These are phyloP conservation scores for Sinosuthora webbiana DNA, from an alignment of 2,113 vertebrate genomes.

Conservation along the genomic window DNA sequence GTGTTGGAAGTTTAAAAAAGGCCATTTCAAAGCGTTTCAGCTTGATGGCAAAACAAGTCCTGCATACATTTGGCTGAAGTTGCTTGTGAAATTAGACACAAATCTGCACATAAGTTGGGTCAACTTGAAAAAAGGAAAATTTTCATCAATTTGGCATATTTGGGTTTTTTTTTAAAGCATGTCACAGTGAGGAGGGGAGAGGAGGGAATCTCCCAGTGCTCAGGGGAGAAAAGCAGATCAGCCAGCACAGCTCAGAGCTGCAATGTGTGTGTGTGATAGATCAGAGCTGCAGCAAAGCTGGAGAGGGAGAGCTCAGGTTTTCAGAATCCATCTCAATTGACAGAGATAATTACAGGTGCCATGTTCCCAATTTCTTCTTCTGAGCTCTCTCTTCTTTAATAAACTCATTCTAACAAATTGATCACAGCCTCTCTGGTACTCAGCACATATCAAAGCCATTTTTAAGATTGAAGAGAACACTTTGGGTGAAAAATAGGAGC, in stretches of 20 bases:
- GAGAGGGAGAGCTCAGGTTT: not conserved
- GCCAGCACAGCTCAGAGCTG: not conserved
- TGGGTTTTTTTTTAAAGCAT: not conserved
- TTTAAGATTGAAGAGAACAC: constrained; percentile 25
- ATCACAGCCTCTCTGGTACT: not conserved
- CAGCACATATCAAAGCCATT: constrained; percentile 15
- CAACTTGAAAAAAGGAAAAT: not conserved
- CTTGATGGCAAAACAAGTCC: not conserved
- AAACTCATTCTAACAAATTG: constrained; percentile 46
- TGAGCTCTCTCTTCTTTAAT: constrained; percentile 30
- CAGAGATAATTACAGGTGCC: constrained; percentile 25
- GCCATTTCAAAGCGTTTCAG: not conserved
- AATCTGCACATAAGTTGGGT: not conserved
- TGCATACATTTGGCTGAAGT: not conserved
- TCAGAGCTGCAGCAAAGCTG: not conserved
- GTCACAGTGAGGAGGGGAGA: not conserved
- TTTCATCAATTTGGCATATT: not conserved
- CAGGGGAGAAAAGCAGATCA: not conserved
- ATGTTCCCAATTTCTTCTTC: constrained; percentile 42
- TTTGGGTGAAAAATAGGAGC: constrained; percentile 26
- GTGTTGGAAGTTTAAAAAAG: not conserved
- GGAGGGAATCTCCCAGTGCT: not conserved
- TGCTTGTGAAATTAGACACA: not conserved
- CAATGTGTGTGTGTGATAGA: not conserved
- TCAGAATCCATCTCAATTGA: constrained; percentile 18